Evolutionary conservation across 2,797 vertebrate species (phyloP).

Genomic region (Rallus crepitans): DNA sequence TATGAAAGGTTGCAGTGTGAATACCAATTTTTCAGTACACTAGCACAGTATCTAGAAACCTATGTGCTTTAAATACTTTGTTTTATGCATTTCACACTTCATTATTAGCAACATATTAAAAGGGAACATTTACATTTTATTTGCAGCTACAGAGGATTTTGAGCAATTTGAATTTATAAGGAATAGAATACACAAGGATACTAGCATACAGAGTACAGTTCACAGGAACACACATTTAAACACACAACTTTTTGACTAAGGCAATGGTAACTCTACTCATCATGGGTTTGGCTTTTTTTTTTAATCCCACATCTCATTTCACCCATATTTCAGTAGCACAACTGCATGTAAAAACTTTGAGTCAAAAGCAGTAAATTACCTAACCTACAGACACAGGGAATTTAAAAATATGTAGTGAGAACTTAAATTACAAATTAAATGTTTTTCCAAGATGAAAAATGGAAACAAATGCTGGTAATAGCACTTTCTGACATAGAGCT

Average conservation of each 20-base stretch:
- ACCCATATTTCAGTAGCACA: neutral
- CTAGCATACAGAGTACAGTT: neutral
- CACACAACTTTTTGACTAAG: neutral
- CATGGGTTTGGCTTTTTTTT: neutral
- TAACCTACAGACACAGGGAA: neutral
- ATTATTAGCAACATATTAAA: neutral
- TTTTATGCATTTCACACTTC: neutral
- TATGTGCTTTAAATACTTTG: neutral
- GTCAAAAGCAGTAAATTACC: conserved; percentile 26
- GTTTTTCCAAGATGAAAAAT: conserved; percentile 44
- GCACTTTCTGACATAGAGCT: neutral
- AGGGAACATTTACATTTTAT: neutral
- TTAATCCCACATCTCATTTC: neutral
- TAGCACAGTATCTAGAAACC: neutral
- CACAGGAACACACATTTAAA: neutral
- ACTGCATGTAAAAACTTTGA: neutral
- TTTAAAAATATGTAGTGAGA: conserved; percentile 39
- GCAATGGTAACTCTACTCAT: neutral
- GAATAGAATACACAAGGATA: neutral
- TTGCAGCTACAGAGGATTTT: neutral
- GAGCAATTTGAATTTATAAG: neutral
- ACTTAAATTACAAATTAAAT: conserved; percentile 41
- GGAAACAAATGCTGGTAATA: conserved; percentile 28
- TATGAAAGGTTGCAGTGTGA: neutral
- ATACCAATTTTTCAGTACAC: neutral